Conservation (phyloP, 2,888 invertebrate genomes). For the Ectobius pallidus region DNA sequence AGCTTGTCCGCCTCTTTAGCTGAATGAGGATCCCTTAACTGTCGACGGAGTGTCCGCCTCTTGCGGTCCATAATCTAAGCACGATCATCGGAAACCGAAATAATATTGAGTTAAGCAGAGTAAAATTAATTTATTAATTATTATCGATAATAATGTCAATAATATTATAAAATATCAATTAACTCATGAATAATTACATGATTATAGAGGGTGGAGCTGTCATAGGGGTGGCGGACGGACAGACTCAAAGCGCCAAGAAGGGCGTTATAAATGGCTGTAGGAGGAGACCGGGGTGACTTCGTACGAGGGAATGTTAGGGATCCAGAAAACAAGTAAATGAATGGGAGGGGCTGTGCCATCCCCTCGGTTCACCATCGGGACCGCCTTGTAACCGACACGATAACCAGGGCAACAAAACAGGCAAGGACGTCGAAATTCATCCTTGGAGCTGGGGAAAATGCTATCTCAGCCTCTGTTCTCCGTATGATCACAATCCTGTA, state of each 20-base stretch:
- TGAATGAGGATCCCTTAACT: not conserved
- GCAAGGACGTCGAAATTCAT: not conserved
- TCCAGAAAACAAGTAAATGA: not conserved
- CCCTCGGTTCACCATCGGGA: slow-evolving; percentile 38
- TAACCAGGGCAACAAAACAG: slow-evolving; percentile 29
- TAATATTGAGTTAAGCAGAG: not conserved
- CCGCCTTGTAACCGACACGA: slow-evolving; percentile 41
- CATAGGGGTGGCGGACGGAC: not conserved
- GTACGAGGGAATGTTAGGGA: slow-evolving; percentile 1
- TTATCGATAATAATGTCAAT: too few relatives aligned
- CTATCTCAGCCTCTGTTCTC: not conserved
- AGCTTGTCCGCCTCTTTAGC: not conserved
- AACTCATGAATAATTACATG: too few relatives aligned
- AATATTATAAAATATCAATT: too few relatives aligned
- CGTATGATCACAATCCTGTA: not conserved
- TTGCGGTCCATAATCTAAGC: not conserved
- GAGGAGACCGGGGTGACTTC: slow-evolving; percentile 5
- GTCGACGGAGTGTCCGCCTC: not conserved
- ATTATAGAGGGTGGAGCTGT: not conserved
- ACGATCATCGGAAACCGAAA: not conserved
- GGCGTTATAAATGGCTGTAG: not conserved
- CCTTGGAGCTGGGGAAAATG: not conserved
- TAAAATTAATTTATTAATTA: too few relatives aligned
- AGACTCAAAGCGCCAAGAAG: not conserved
- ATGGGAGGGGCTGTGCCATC: slow-evolving; percentile 32